Evolutionary conservation across 1,140 invertebrate species (phyloP), one percentile per base, ranked within the genome.

Genomic region (Caenorhabditis latens): DNA sequence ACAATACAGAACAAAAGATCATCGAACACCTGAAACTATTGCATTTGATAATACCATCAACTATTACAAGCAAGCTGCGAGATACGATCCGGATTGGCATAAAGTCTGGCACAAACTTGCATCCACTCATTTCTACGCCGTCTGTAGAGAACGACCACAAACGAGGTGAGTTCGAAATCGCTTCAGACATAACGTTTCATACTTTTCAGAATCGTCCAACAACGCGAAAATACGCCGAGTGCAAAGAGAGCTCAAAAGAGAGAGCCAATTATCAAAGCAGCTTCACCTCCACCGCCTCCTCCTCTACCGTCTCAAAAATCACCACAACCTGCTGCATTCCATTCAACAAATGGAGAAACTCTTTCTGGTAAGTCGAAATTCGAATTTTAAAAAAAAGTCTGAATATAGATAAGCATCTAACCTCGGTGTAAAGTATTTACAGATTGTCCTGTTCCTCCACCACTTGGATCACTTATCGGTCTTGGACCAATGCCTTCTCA

Each of bases 91-190:
- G 53, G 92, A 93, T 71, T 95, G 94, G 94, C 94, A 95, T 88
- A 94, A 94, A 92, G 94, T 94, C 0, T 99, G 98, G 97, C 98
- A 99, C 93, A 95, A 97, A 3, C 98, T 96, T 95, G 98, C 98
- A 0, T 98, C 97, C 90, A 98, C 97, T 94, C 99, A 99, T 93
- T 99, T 98, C 92, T 97, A 99, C 93, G 96, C 97, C 0, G 96
- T 99, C 0, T 86, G 87, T 67, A 61, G 84, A 48, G 89, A 90
- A 46, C 50, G 83, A 65, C 67, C 9, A n/a, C 43, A 79, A 21
- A 5, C 71, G 42, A 79, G 46, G 71, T 79, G 46, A 11, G 24
- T 24, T 43, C 11, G 43, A 14, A 9, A 13, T 50, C 13, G 14
- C n/a, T 19, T 13, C 11, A 19, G 16, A 8, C 46, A 13, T 14